Conservation (phyloP, 64 coral and sea anemone species). For the Cladopsammia gracilis region DNA sequence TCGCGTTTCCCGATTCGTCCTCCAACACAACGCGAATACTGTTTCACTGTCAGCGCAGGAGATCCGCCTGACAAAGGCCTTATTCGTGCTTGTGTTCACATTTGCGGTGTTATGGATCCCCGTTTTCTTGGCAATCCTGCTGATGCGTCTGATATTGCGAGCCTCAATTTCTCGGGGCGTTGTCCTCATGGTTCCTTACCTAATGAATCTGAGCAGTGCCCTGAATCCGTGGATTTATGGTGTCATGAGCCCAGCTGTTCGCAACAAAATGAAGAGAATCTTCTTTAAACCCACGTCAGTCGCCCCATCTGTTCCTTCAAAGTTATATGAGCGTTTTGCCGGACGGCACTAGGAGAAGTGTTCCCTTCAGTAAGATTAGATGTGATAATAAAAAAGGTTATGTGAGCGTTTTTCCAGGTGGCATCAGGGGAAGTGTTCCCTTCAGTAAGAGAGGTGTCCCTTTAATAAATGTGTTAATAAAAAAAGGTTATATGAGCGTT, state of each 20-base stretch:
- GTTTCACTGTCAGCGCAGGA: neutral
- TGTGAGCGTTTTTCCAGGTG: too few relatives aligned
- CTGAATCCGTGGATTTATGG: constrained; percentile 25
- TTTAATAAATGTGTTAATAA: too few relatives aligned
- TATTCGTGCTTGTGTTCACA: constrained; percentile 11
- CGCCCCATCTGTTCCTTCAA: too few relatives aligned
- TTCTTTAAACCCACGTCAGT: too few relatives aligned
- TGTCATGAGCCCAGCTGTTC: neutral
- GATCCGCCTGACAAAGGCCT: constrained; percentile 1
- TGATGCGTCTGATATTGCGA: neutral
- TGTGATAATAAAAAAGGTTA: too few relatives aligned
- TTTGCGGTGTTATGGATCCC: constrained; percentile 17
- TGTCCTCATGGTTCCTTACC: neutral
- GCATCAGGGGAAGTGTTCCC: too few relatives aligned
- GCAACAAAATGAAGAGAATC: neutral
- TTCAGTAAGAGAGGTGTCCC: too few relatives aligned
- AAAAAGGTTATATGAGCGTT: too few relatives aligned
- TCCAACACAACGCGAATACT: neutral
- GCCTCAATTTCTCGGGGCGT: neutral
- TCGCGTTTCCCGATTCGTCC: neutral
- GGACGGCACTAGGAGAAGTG: too few relatives aligned
- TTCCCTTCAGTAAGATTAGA: too few relatives aligned
- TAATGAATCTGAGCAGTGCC: neutral
- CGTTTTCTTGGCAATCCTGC: neutral
- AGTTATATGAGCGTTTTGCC: too few relatives aligned